Percentiles rank a stretch among this genome's conserved stretches.
Conservation (phyloP, 2,888 invertebrate genomes). For the Microchrysa polita region DNA sequence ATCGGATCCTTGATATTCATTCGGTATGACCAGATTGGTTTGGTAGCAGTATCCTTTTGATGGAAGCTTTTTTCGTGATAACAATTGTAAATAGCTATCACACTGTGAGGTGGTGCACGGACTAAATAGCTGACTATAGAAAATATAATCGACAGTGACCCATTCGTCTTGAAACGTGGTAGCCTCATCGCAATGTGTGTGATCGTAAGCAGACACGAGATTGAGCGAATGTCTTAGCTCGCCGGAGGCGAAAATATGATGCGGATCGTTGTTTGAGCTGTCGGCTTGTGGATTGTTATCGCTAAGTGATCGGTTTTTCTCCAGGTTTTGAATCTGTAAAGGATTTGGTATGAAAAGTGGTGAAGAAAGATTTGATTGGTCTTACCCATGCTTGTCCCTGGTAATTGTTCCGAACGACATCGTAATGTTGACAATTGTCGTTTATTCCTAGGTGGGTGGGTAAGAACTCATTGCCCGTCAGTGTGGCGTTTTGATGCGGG, state of each 20-base stretch:
- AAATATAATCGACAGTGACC: constrained; percentile 91
- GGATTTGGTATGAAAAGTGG: neutral
- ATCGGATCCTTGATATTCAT: constrained; percentile 79
- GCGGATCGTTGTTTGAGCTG: neutral
- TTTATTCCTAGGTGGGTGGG: constrained; percentile 66
- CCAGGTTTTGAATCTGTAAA: constrained; percentile 44
- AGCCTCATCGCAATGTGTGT: constrained; percentile 67
- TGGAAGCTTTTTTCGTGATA: constrained; percentile 75
- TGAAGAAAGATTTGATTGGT: neutral
- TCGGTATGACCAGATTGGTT: constrained; percentile 74
- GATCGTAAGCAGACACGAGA: constrained; percentile 76
- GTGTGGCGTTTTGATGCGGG: constrained; percentile 30
- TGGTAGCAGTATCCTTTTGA: constrained; percentile 68
- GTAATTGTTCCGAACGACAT: constrained; percentile 65
- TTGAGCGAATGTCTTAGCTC: constrained; percentile 73
- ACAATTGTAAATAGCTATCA: constrained; percentile 65
- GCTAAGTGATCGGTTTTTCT: neutral
- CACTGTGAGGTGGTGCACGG: constrained; percentile 19
- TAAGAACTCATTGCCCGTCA: constrained; percentile 49
- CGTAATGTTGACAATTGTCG: constrained; percentile 70
- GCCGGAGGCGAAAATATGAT: constrained; percentile 63
- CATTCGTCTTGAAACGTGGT: constrained; percentile 81
- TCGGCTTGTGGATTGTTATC: neutral
- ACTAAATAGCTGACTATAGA: constrained; percentile 70
- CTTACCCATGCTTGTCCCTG: constrained; percentile 56